Percentiles rank a stretch among this genome's conserved stretches.
Evolutionary conservation across 2,888 invertebrate genomes (phyloP).

Genomic region (Hoplodrina ambigua): DNA sequence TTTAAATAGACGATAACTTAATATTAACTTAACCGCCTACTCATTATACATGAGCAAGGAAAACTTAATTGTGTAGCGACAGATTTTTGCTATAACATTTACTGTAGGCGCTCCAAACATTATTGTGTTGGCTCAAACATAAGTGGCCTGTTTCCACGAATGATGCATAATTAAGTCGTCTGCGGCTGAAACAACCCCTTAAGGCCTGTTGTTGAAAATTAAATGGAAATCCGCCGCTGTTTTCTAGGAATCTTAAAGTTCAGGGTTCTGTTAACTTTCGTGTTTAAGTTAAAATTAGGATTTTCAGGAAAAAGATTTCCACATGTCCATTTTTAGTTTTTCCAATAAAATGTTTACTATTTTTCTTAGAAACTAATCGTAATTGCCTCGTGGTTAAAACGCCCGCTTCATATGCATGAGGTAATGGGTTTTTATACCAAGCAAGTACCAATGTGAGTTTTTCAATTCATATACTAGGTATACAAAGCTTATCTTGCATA

Average conservation of each 20-base stretch:
- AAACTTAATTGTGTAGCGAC: background rate
- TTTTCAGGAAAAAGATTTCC: background rate
- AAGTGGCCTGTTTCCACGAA: background rate
- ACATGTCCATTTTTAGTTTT: background rate
- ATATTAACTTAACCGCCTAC: slow-evolving; percentile 40
- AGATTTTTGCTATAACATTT: slow-evolving; percentile 32
- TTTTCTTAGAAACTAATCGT: background rate
- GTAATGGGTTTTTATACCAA: too few species aligned
- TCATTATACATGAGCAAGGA: slow-evolving; percentile 14
- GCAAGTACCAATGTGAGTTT: too few species aligned
- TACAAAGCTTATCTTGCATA: too few species aligned
- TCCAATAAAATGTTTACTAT: background rate
- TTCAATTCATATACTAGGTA: too few species aligned
- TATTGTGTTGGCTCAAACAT: slow-evolving; percentile 6
- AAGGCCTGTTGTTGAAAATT: slow-evolving; percentile 13
- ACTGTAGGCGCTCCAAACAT: slow-evolving; percentile 39
- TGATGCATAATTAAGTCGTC: slow-evolving; percentile 39
- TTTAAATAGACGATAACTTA: background rate
- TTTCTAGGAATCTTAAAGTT: slow-evolving; percentile 14
- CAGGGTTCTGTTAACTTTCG: background rate
- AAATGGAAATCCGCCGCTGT: slow-evolving; percentile 41
- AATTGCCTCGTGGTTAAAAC: too few species aligned
- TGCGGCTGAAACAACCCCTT: slow-evolving; percentile 24
- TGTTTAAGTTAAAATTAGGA: background rate
- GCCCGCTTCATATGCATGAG: too few species aligned